Conservation (phyloP, 2,888 invertebrate genomes). For the Myathropa florea region DNA sequence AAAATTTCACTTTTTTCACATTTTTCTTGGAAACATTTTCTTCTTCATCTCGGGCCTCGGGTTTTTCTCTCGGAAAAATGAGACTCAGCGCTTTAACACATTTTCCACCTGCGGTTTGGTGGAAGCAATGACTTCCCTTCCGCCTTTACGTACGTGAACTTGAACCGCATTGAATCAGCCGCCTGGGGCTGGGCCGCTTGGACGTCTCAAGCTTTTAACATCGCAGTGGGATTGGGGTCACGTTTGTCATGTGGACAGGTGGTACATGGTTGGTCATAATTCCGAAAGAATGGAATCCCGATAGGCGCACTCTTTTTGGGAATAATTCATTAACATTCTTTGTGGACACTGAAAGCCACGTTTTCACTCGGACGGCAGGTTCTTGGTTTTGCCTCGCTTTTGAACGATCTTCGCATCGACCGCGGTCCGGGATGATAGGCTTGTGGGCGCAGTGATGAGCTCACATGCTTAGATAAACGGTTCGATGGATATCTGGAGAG, state of each 20-base stretch:
- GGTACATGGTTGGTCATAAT: too few relatives aligned
- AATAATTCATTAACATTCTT: background rate
- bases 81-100: background rate
- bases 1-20: background rate
- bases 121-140: background rate
- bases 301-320: background rate
- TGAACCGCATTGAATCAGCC: background rate
- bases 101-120: background rate
- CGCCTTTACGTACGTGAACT: background rate
- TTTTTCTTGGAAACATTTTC: background rate
- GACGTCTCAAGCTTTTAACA: background rate
- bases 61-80: background rate
- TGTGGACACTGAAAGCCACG: background rate
- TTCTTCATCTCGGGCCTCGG: background rate
- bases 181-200: background rate
- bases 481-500: background rate
- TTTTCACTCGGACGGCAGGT: background rate
- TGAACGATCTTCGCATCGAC: background rate
- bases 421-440: background rate
- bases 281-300: background rate
- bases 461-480: slow-evolving; percentile 24
- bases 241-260: background rate
- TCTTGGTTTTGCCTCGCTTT: slow-evolving; percentile 17
- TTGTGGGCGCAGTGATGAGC: slow-evolving; percentile 36
- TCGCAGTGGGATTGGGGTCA: background rate